Conservation (phyloP, 2,888 invertebrate species). For the Pachycephus smyrnensis region DNA sequence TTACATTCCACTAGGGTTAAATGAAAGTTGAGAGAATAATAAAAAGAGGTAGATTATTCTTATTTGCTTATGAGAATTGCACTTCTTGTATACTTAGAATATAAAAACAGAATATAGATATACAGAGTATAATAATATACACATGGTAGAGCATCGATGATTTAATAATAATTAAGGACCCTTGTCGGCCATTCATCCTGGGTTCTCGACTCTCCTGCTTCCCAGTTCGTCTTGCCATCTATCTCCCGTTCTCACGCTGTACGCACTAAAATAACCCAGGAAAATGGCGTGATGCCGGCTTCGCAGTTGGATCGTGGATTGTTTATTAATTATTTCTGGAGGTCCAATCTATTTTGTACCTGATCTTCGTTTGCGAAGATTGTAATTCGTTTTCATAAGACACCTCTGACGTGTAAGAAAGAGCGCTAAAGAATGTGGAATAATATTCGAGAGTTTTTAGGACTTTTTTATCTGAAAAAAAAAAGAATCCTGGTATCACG, state of each 20-base stretch:
- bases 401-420: neutral
- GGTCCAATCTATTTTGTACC: slow-evolving; percentile 15
- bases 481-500: neutral
- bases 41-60: neutral
- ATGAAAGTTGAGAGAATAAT: neutral
- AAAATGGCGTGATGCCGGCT: slow-evolving; percentile 23
- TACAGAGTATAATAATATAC: neutral
- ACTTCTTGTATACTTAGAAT: neutral
- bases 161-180: neutral
- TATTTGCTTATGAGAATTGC: neutral
- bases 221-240: neutral
- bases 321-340: slow-evolving; percentile 21
- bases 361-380: neutral
- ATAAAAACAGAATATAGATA: neutral
- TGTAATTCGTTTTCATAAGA: neutral
- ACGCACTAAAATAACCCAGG: slow-evolving; percentile 17
- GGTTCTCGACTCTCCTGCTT: neutral
- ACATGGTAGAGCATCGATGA: neutral
- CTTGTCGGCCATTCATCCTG: neutral
- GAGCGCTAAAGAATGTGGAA: neutral
- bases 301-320: slow-evolving; percentile 24
- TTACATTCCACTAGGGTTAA: neutral
- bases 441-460: neutral
- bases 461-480: neutral
- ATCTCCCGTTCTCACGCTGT: neutral